Base-by-base conservation (phyloP, 2,113 vertebrate genomes). In the Osmerus mordax region DNA sequence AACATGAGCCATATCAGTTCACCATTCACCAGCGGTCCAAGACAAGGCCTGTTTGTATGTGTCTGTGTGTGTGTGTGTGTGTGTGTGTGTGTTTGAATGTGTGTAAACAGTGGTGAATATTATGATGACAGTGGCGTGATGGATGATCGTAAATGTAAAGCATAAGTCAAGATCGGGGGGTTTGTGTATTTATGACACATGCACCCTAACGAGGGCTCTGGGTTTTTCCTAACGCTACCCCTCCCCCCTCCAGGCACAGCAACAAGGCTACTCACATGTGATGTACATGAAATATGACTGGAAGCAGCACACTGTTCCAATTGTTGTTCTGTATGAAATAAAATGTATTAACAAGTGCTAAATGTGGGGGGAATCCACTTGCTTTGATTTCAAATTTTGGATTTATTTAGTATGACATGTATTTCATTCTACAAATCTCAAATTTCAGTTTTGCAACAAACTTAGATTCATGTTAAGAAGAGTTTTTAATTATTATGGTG, bases 211-310 rank as follows among this genome's bases (percentile, higher is more conserved):
- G 89, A 91, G 87, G 86, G 75, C 83, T 84, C 84, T 88, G 86
- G 84, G 77, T 87, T 81, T 80, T 72, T 72, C 7, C 53, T 77
- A 36, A 77, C 78, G 82, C 86, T 85, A 80, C 77, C 71, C 79
- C 84, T 82, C 68, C 63, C 86, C 70, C 81, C 73, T 47, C 70
- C 14, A 76, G 89, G 85, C 82, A 61, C 36, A 59, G 29, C 65
- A 77, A 78, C 81, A 4, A 19, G 75, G 67, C 74, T 83, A 76
- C 74, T 81, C 79, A 64, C 81, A 86, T 82, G 83, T 88, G 88
- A 90, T 87, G 87, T 83, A 88, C 84, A 89, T 71, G 86, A 88
- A 83, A 89, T 87, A 85, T 88, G 89, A 90, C 81, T 78, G 84
- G 84, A 81, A 84, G 77, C 85, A 87, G 85, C 80, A 84, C 85